A percentile compares a stretch with the other conserved stretches of the same genome.
Conservation (phyloP, 1,140 invertebrate genomes). For the Cecropterus lyciades region DNA sequence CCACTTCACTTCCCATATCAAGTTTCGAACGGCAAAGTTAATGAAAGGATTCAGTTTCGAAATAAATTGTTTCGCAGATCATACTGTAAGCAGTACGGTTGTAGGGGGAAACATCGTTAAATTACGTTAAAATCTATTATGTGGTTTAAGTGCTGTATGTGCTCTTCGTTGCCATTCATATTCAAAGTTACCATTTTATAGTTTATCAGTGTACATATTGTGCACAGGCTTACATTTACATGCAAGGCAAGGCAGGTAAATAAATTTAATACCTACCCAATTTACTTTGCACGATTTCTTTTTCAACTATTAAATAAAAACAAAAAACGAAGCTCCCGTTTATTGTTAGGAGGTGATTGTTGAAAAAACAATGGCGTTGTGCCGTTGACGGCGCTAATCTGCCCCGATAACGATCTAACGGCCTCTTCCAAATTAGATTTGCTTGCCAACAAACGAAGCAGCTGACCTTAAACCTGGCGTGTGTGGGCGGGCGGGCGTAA, state of each 20-base stretch:
- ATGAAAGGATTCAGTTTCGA: background rate
- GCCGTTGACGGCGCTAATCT: slow-evolving; percentile 31
- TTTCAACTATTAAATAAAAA: background rate
- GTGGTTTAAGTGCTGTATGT: no score
- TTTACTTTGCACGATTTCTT: no score
- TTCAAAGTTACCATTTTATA: no score
- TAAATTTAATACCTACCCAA: no score
- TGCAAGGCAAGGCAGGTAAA: no score
- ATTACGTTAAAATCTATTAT: no score
- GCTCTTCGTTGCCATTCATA: no score
- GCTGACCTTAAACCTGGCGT: slow-evolving; percentile 69
- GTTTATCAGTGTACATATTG: no score
- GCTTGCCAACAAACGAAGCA: slow-evolving; percentile 48
- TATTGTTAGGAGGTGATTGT: slow-evolving; percentile 5
- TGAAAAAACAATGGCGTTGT: slow-evolving; percentile 23
- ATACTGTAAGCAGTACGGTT: no score
- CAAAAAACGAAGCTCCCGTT: slow-evolving; percentile 4
- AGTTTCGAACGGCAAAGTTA: background rate
- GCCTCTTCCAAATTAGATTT: slow-evolving; percentile 41
- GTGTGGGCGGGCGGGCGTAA: slow-evolving; percentile 63
- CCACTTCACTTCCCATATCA: background rate
- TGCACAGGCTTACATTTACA: no score
- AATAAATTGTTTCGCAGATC: no score
- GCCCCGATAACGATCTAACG: slow-evolving; percentile 45
- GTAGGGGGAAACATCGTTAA: no score